Evolutionary conservation across 2,113 vertebrate genomes (phyloP).

Genomic region (Fregetta grallaria): DNA sequence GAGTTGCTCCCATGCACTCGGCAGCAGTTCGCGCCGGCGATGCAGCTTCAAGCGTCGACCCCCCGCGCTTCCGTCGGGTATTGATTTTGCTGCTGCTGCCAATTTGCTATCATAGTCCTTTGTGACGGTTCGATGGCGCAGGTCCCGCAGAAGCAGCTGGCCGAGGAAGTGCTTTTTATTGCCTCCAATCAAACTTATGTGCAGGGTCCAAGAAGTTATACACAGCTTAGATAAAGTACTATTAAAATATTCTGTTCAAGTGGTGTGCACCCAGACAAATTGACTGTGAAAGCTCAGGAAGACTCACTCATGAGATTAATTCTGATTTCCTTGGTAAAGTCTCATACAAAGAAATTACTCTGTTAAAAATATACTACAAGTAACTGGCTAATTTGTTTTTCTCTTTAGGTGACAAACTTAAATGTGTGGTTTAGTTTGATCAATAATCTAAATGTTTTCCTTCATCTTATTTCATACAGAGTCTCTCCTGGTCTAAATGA

Average conservation of each 20-base stretch:
- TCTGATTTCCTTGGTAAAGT: background rate
- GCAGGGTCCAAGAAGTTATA: background rate
- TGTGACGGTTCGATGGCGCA: fast-evolving
- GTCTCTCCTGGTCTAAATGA: constrained; percentile 19
- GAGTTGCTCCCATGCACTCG: background rate
- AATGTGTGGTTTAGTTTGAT: constrained; percentile 22
- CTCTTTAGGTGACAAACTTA: constrained; percentile 19
- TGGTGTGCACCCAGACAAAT: background rate
- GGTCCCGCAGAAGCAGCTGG: background rate
- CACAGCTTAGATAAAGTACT: background rate
- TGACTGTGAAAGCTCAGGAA: background rate
- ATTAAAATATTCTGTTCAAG: background rate
- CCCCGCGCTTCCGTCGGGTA: fast-evolving
- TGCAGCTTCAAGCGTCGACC: fast-evolving
- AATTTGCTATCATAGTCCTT: fast-evolving
- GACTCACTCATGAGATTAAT: background rate
- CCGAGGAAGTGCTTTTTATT: background rate
- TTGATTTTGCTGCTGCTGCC: background rate
- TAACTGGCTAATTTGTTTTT: constrained; percentile 4
- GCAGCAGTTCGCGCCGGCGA: background rate
- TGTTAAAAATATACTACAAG: background rate
- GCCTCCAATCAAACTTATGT: background rate
- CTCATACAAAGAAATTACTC: background rate
- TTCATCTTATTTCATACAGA: background rate
- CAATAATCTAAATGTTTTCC: constrained; percentile 19